Evolutionary conservation across 2,113 vertebrate species (phyloP).

Genomic region (Psammodynastes pulverulentus): DNA sequence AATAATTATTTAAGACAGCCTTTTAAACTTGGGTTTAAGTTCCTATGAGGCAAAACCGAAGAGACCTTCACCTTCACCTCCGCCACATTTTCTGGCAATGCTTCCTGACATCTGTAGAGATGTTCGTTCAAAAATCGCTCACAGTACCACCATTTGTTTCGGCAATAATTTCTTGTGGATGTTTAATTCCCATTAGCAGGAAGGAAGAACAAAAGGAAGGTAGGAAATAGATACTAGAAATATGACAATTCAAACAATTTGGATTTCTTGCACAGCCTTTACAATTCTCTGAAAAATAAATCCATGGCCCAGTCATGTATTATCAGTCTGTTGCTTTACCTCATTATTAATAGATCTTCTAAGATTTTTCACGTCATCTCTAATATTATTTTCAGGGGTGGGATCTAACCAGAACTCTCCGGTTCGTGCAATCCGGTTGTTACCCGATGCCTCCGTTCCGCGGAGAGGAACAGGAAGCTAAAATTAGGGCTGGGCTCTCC

Average conservation of each 20-base stretch:
- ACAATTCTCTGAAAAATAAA: background rate
- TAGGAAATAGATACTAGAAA: background rate
- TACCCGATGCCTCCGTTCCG: too few species aligned
- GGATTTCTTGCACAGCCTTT: background rate
- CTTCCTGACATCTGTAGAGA: background rate
- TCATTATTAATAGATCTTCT: background rate
- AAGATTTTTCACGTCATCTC: conserved; percentile 23
- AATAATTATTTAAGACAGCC: background rate
- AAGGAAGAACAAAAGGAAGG: background rate
- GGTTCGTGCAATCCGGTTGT: too few species aligned
- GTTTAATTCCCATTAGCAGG: background rate
- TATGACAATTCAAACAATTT: background rate
- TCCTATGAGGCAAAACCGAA: background rate
- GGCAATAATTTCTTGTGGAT: background rate
- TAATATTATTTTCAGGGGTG: conserved; percentile 37
- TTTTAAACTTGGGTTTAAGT: background rate
- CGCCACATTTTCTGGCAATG: background rate
- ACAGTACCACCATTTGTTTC: background rate
- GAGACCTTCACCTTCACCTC: background rate
- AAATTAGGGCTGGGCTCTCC: too few species aligned
- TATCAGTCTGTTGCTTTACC: background rate
- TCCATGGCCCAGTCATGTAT: background rate
- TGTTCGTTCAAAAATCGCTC: background rate
- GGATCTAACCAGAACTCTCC: too few species aligned
- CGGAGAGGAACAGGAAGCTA: too few species aligned